Evolutionary conservation across 2,888 invertebrate genomes (phyloP).

Genomic region (Drosophila ezoana): DNA sequence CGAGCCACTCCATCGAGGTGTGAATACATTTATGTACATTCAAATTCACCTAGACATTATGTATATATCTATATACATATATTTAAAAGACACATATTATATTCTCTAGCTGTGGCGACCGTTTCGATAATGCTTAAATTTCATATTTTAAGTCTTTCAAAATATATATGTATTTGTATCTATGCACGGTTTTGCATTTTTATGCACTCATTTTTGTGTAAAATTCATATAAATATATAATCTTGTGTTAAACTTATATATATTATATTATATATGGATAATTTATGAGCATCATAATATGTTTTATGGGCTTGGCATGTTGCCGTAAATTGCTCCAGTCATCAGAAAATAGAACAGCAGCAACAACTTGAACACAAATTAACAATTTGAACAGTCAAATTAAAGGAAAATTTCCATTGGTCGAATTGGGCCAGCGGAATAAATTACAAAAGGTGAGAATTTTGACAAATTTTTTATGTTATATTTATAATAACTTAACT

Average conservation of each 20-base stretch:
- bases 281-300: constrained; percentile 76
- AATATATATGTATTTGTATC: constrained; percentile 1
- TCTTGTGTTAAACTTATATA: constrained; percentile 28
- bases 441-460: constrained; percentile 33
- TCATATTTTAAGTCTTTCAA: constrained; percentile 44
- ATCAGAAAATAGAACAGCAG: constrained; percentile 57
- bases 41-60: constrained; percentile 6
- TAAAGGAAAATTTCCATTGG: constrained; percentile 70
- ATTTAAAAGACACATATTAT: background rate
- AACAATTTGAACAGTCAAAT: constrained; percentile 57
- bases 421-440: constrained; percentile 36
- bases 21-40: constrained; percentile 71
- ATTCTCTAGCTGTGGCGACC: constrained; percentile 7
- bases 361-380: constrained; percentile 63
- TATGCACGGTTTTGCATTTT: constrained; percentile 19
- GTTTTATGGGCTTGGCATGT: constrained; percentile 78
- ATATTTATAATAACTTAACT: too few species aligned
- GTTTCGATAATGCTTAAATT: constrained; percentile 52
- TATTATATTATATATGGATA: constrained; percentile 70
- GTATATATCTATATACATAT: constrained; percentile 8
- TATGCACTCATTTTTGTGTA: constrained; percentile 36
- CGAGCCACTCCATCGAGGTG: constrained; percentile 62
- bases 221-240: constrained; percentile 69
- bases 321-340: constrained; percentile 81
- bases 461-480: background rate